Conservation (phyloP, 35 echinoderm and acorn worm species). For the Anneissia japonica region DNA sequence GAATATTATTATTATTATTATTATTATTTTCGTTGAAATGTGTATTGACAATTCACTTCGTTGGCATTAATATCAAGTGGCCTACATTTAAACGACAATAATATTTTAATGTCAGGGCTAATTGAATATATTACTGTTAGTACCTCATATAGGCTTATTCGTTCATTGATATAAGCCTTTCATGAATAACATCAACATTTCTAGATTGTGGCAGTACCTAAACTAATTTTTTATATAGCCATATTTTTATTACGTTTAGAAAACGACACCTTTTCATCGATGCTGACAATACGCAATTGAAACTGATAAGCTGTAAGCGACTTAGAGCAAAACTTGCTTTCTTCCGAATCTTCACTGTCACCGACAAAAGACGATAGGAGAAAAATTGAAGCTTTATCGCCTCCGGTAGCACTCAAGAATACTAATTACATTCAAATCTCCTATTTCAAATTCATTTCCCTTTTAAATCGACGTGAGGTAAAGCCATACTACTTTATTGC, state of each 20-base stretch:
- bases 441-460: conserved; percentile 1
- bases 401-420: neutral
- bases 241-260: neutral
- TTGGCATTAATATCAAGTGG: too few species aligned
- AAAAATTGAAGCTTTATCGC: neutral
- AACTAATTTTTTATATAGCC: neutral
- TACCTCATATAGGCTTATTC: too few species aligned
- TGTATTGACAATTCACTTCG: too few species aligned
- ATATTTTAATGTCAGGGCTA: too few species aligned
- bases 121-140: too few species aligned
- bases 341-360: neutral
- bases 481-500: neutral
- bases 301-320: neutral
- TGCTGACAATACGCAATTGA: neutral
- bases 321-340: neutral
- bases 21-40: too few species aligned
- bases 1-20: too few species aligned
- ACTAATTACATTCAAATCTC: conserved; percentile 2
- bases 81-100: too few species aligned
- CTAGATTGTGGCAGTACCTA: neutral
- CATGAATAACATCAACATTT: too few species aligned
- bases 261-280: neutral
- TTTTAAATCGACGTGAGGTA: neutral
- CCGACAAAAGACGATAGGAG: neutral
- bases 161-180: too few species aligned